Conservation (phyloP, 2,888 invertebrate genomes). For the Leptopilina syphax region DNA sequence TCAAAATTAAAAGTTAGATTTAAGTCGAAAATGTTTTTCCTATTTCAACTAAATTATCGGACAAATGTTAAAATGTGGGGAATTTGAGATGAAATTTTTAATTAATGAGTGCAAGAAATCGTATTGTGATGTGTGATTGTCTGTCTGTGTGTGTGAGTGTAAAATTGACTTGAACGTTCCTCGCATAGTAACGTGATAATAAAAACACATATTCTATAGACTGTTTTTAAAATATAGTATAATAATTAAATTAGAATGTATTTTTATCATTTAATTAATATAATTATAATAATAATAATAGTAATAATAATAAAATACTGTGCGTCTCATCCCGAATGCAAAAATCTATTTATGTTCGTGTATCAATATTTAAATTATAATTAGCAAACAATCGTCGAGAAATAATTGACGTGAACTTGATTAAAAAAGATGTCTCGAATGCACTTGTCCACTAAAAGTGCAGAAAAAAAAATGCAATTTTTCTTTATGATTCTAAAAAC, state of each 20-base stretch:
- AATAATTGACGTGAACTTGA: neutral
- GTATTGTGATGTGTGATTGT: constrained; percentile 11
- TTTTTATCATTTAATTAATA: constrained; percentile 18
- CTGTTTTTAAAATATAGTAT: constrained; percentile 20
- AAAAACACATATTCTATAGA: constrained; percentile 39
- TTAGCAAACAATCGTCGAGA: constrained; percentile 25
- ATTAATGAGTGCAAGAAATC: neutral
- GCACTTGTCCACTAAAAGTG: constrained; percentile 1
- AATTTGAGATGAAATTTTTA: neutral
- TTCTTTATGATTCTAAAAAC: no score
- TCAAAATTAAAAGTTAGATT: no score
- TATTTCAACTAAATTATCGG: no score
- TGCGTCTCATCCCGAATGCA: constrained; percentile 28
- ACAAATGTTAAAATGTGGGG: no score
- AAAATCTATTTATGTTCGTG: constrained; percentile 26
- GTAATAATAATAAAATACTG: neutral
- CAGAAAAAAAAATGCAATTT: neutral
- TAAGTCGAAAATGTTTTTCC: no score
- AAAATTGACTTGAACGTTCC: constrained; percentile 10
- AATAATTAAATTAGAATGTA: constrained; percentile 21
- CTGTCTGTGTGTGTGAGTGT: neutral
- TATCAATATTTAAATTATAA: constrained; percentile 32
- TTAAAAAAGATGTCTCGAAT: constrained; percentile 17
- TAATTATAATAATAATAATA: no score
- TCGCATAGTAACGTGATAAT: constrained; percentile 37